A percentile compares a stretch with the other conserved stretches of the same genome.
These are phyloP conservation scores for Tetramorium parvispinum DNA, from an alignment of 1,140 invertebrate species.

Conservation along the genomic window DNA sequence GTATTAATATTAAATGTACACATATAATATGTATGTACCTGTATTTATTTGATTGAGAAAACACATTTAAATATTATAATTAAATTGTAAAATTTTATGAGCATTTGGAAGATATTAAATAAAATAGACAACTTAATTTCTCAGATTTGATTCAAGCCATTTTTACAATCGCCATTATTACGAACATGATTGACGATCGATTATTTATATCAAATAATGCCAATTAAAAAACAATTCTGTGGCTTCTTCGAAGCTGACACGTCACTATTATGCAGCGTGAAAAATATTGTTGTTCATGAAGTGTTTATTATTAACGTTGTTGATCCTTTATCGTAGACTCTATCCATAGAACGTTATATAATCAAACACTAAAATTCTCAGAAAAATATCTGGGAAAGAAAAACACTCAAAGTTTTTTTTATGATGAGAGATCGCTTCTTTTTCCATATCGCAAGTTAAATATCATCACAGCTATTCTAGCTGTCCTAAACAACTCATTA, in stretches of 20 bases:
- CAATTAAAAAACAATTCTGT: neutral
- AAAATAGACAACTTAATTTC: neutral
- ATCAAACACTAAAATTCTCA: slow-evolving; percentile 14
- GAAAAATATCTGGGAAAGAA: slow-evolving; percentile 20
- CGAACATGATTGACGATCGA: neutral
- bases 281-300: slow-evolving; percentile 18
- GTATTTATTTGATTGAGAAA: neutral
- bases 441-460: neutral
- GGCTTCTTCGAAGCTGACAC: slow-evolving; percentile 16
- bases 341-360: neutral
- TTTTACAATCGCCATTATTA: neutral
- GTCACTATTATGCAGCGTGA: neutral
- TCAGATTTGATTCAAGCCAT: neutral
- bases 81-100: neutral
- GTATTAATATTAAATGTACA: neutral
- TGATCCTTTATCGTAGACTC: neutral
- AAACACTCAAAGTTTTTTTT: slow-evolving; percentile 11
- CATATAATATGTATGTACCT: too few species aligned
- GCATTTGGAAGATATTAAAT: neutral
- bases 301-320: slow-evolving; percentile 23
- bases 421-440: neutral
- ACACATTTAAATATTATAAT: neutral
- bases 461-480: slow-evolving; percentile 2
- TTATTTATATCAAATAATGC: neutral
- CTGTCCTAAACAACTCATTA: neutral